Base-by-base conservation (phyloP, 2,888 invertebrate genomes). In the Coenonympha arcania region DNA sequence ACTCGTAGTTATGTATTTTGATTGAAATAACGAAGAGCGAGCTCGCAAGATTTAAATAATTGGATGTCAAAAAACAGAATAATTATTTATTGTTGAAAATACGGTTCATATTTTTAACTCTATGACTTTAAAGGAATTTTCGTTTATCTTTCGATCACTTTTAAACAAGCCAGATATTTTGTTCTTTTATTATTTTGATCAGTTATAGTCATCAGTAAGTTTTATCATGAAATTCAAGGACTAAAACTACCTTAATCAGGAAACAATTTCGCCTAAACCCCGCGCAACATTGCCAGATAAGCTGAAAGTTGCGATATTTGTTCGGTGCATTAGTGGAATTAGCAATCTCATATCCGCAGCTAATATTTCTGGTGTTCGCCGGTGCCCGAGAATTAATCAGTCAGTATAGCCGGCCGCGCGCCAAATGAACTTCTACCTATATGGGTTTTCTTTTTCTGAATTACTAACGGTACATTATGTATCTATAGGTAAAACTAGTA, bases 281-380 rank as follows among this genome's bases (percentile, higher is more conserved):
- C 66, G 64, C 68, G 67, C 68, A 68, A 69, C 66, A 71, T 64
- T 67, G 71, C 64, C 58, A 56, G 58, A 55, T 67, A 65, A 66
- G 68, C 62, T 66, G 68, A 65, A 76, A 73, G 69, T 73, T 67
- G 68, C 63, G 69, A 73, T 81, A 80, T 83, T 83, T 83, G 83
- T 83, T 73, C 76, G 65, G 70, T 80, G 85, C 85, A 85, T 85
- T 85, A 85, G 81, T 70, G 79, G 76, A 79, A 85, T 85, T 85
- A 85, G 79, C 76, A 84, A 83, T 85, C 82, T 82, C 83, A 78
- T 78, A 79, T 75, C 74, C 69, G 73, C 62, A 70, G 72, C 77
- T 82, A 77, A 83, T 84, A 79, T 79, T 79, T 81, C 80, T 79
- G 72, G 76, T 76, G 76, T 76, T 71, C 73, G 74, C 73, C 69